These are phyloP conservation scores for Dicaeum eximium DNA, from an alignment of 2,113 vertebrate species.

Conservation along the genomic window DNA sequence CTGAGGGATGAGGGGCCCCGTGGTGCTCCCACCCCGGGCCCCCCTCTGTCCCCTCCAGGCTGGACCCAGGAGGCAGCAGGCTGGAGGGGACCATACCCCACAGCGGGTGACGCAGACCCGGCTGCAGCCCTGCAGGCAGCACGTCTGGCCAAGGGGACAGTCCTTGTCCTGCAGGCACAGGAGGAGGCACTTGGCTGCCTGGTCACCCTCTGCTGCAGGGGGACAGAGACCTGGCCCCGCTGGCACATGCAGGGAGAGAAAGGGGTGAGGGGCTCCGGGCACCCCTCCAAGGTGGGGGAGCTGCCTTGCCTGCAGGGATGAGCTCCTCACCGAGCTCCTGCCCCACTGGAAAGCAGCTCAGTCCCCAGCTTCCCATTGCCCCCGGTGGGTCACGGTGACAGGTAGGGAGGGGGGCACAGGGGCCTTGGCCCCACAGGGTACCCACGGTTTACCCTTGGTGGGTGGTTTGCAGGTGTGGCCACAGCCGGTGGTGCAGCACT, in stretches of 20 bases:
- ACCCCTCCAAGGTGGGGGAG: background rate
- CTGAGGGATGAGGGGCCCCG: background rate
- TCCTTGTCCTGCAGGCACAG: constrained; percentile 25
- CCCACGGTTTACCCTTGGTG: background rate
- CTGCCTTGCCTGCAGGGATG: background rate
- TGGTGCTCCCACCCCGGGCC: background rate
- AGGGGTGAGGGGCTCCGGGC: background rate
- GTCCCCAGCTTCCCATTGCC: too few species aligned
- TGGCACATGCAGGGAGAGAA: background rate
- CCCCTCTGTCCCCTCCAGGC: background rate
- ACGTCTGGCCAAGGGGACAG: background rate
- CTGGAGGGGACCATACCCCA: background rate
- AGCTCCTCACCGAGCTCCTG: background rate
- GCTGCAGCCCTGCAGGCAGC: constrained; percentile 19
- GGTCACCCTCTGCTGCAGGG: fast-evolving
- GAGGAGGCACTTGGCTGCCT: background rate
- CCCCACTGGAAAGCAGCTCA: background rate
- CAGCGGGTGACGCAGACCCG: fast-evolving
- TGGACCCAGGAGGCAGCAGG: background rate
- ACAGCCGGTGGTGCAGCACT: constrained; percentile 33
- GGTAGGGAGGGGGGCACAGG: background rate
- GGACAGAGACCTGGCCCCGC: background rate
- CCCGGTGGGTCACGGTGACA: fast-evolving
- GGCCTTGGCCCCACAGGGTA: fast-evolving
- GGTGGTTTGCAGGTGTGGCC: constrained; percentile 25